Conservation (phyloP, 1,140 invertebrate genomes). For the Hycleus cichorii region DNA sequence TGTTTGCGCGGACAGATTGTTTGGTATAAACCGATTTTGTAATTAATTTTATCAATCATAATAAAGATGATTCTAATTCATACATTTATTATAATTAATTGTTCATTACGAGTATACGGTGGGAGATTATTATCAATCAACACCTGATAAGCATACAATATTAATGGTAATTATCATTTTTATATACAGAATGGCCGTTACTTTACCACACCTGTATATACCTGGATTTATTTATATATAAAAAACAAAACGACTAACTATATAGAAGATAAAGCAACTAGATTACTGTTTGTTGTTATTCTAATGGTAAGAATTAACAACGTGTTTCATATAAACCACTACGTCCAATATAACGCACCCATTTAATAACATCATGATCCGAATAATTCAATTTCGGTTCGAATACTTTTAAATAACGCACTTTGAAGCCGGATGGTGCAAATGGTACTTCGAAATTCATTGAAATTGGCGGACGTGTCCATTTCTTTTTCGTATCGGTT, state of each 20-base stretch:
- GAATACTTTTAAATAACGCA: constrained; percentile 98
- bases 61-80: neutral
- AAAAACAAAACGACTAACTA: too few species aligned
- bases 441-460: constrained; percentile 99
- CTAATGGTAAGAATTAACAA: constrained; percentile 58
- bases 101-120: too few species aligned
- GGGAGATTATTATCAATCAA: too few species aligned
- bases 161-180: too few species aligned
- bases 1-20: constrained; percentile 80
- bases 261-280: too few species aligned
- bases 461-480: constrained; percentile 99
- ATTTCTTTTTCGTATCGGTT: constrained; percentile 99
- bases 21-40: constrained; percentile 72
- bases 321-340: constrained; percentile 98
- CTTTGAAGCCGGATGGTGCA: constrained; percentile 98
- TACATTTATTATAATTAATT: neutral
- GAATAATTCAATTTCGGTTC: constrained; percentile 99
- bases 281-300: too few species aligned
- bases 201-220: too few species aligned
- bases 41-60: constrained; percentile 6
- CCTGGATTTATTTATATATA: too few species aligned
- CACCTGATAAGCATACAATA: too few species aligned
- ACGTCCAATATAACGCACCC: constrained; percentile 98
- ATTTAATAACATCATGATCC: constrained; percentile 99
- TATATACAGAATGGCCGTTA: too few species aligned